These are phyloP conservation scores for Cataglyphis rosenhaueri DNA, from an alignment of 2,888 invertebrate genomes.

Conservation along the genomic window DNA sequence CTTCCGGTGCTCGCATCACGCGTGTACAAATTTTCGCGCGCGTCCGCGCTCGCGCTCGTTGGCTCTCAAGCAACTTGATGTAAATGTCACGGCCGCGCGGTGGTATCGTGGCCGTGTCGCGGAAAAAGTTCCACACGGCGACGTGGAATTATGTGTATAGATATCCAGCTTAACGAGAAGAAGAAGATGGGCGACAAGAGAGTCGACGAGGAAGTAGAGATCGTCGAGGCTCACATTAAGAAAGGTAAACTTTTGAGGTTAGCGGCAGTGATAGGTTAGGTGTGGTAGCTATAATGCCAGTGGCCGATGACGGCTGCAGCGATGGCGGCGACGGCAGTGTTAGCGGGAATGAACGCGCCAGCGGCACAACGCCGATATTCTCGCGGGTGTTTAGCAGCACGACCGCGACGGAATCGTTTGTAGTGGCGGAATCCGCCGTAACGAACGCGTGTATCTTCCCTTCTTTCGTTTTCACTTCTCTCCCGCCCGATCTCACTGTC, in stretches of 20 bases:
- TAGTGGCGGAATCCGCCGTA: constrained; percentile 11
- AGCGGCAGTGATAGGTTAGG: constrained; percentile 57
- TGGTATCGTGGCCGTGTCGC: constrained; percentile 75
- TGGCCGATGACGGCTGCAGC: constrained; percentile 56
- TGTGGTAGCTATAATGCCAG: constrained; percentile 41
- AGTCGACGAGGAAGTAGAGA: constrained; percentile 83
- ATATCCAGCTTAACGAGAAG: constrained; percentile 83
- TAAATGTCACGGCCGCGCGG: constrained; percentile 80
- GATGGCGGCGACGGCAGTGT: constrained; percentile 38
- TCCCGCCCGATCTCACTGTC: constrained; percentile 10
- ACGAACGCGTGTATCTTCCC: constrained; percentile 60
- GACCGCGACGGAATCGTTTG: too few species aligned
- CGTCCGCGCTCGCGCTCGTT: constrained; percentile 61
- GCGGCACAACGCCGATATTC: too few species aligned
- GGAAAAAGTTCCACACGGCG: constrained; percentile 73
- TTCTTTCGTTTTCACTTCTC: neutral
- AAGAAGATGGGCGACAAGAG: constrained; percentile 83
- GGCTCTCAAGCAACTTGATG: constrained; percentile 67
- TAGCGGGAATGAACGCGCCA: neutral
- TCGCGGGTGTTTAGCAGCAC: too few species aligned
- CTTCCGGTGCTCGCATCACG: constrained; percentile 17
- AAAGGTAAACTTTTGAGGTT: constrained; percentile 80
- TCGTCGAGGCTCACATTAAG: constrained; percentile 81
- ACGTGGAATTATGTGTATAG: constrained; percentile 84
- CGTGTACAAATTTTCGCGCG: constrained; percentile 62